A percentile compares a stretch with the other conserved stretches of the same genome.
Conservation (phyloP, 2,888 invertebrate genomes). For the Psococerastis gibbosa region DNA sequence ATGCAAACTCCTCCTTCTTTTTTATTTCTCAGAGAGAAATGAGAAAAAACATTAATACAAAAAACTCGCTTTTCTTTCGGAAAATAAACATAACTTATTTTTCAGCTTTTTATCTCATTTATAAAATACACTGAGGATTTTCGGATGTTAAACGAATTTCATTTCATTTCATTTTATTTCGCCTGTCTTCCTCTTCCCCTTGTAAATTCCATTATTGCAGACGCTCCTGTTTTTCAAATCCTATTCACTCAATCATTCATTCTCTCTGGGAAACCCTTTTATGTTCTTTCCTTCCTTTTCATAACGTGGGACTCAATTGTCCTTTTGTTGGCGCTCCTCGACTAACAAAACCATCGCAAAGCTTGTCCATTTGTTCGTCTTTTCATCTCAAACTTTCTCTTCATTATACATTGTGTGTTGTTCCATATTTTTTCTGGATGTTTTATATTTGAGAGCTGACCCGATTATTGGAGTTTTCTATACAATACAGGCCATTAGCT, state of each 20-base stretch:
- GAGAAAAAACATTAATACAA: too few species aligned
- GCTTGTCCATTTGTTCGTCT: neutral
- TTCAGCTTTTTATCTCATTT: conserved; percentile 9
- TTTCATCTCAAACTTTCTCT: neutral
- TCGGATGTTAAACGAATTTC: conserved; percentile 9
- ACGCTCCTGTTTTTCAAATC: neutral
- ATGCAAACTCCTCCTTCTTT: too few species aligned
- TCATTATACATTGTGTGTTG: too few species aligned
- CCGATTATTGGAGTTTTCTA: too few species aligned
- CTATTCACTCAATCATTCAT: neutral
- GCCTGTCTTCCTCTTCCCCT: neutral
- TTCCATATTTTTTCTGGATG: too few species aligned
- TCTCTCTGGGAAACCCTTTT: neutral
- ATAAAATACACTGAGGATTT: conserved; percentile 8
- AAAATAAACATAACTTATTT: neutral
- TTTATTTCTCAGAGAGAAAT: too few species aligned
- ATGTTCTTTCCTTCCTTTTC: neutral
- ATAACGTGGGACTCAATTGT: neutral
- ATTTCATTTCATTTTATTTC: neutral
- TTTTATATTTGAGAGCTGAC: too few species aligned
- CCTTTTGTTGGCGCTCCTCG: neutral
- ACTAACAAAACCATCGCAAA: neutral
- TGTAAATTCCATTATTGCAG: conserved; percentile 7
- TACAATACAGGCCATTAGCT: too few species aligned
- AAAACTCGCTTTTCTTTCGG: too few species aligned